Base-by-base conservation (phyloP, 2,888 invertebrate genomes). In the Dendrolimus houi region DNA sequence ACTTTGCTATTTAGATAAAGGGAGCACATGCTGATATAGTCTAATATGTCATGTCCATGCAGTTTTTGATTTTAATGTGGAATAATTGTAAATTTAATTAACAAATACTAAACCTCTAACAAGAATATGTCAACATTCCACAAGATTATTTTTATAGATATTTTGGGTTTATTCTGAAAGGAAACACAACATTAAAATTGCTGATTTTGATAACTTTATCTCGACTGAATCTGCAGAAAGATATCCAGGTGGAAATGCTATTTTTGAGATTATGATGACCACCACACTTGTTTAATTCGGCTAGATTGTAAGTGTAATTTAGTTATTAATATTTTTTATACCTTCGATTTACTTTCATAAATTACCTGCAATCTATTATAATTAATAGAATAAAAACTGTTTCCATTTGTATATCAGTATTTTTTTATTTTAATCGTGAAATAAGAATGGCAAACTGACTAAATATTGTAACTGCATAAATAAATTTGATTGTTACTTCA, bases 341-440 rank as follows among this genome's bases (percentile, higher is more conserved):
- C 72, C 71, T 75, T 76, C 75, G 70, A 70, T 77, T 75, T 75
- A 75, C 73, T 74, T 75, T 74, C 73, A 70, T 76, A 71, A 76
- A 76, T 74, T 77, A 74, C 67, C 72, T 72, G 74, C 78, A 77
- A 77, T 79, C 80, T 79, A 81, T 81, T 82, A 75, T 68, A 82
- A 82, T 80, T 78, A 77, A 82, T 75, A 71, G 74, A 75, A 75
- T 79, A 84, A 82, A 86, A 85, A 85, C 75, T 71, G 74, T 84
- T 87, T 81, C 77, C 75, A 83, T 85, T 85, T 85, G 77, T 85
- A 83, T 70, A 68, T 65, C 69, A 57, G 61, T 66, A 58, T 59
- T 66, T 64, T n/a, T 74, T 74, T 77, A 71, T 72, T 75, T 70
- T 57, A 56, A 59, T 57, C 41, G 41, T 47, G 47, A 47, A 47